Percentiles rank a stretch among this genome's conserved stretches.
Evolutionary conservation across 2,888 invertebrate species (phyloP).

Genomic region (Microplitis deprimator): DNA sequence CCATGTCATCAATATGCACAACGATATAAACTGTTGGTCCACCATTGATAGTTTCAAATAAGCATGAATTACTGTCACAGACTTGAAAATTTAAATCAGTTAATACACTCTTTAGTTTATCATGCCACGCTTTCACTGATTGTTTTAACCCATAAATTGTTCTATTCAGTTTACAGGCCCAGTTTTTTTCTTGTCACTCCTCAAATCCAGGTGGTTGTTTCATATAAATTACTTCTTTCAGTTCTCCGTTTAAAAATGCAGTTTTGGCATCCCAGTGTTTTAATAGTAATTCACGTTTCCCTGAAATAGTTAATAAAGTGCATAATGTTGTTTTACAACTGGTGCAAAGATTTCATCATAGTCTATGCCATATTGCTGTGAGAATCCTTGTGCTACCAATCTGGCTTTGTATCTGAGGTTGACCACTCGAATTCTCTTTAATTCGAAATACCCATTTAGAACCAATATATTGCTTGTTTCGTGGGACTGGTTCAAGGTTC

Average conservation of each 20-base stretch:
- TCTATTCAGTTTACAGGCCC: slow-evolving; percentile 9
- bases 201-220: slow-evolving; percentile 9
- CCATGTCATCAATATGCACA: slow-evolving; percentile 22
- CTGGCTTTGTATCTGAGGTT: slow-evolving; percentile 10
- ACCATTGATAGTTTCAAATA: background rate
- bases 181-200: background rate
- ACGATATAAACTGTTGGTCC: background rate
- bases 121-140: slow-evolving; percentile 24
- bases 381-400: background rate
- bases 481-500: background rate
- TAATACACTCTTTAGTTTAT: background rate
- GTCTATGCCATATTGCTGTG: slow-evolving; percentile 13
- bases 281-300: background rate
- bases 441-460: slow-evolving; percentile 9
- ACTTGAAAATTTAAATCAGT: background rate
- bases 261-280: slow-evolving; percentile 10
- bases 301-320: background rate
- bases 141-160: slow-evolving; percentile 25
- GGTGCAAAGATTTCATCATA: slow-evolving; percentile 20
- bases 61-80: background rate
- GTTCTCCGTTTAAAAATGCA: background rate
- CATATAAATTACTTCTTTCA: slow-evolving; percentile 7
- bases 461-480: background rate
- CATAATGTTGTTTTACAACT: slow-evolving; percentile 5
- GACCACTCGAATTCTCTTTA: background rate